These are phyloP conservation scores for Uropsilus gracilis DNA, from an alignment of 2,113 vertebrate genomes.

Conservation along the genomic window DNA sequence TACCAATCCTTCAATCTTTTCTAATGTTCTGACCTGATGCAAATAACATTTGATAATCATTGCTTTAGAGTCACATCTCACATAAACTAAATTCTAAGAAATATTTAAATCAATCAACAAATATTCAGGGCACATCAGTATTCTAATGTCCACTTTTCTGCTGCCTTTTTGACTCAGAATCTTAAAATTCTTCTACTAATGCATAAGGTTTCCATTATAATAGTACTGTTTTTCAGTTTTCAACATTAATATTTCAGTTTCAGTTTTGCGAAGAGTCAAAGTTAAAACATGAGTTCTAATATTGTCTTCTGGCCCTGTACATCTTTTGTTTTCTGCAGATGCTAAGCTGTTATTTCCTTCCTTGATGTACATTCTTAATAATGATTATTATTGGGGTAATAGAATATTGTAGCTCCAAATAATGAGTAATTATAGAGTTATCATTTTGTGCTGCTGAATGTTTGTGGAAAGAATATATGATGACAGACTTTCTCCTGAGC, in stretches of 20 bases:
- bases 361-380: neutral
- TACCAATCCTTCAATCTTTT: neutral
- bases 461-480: neutral
- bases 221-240: neutral
- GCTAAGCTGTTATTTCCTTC: neutral
- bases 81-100: neutral
- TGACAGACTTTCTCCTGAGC: neutral
- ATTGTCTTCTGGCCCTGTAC: neutral
- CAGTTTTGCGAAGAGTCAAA: neutral
- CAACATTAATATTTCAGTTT: too few relatives aligned
- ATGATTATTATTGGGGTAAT: neutral
- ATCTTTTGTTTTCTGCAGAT: neutral
- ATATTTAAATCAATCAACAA: constrained; percentile 9
- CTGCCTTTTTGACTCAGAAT: neutral
- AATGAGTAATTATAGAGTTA: neutral
- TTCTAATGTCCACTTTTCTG: neutral
- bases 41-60: neutral
- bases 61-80: neutral
- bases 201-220: neutral
- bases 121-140: neutral
- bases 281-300: neutral
- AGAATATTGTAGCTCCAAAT: neutral
- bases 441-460: neutral
- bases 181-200: neutral
- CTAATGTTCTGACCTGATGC: neutral